Evolutionary conservation across 2,888 invertebrate species (phyloP).

Genomic region (Cetonia aurata): DNA sequence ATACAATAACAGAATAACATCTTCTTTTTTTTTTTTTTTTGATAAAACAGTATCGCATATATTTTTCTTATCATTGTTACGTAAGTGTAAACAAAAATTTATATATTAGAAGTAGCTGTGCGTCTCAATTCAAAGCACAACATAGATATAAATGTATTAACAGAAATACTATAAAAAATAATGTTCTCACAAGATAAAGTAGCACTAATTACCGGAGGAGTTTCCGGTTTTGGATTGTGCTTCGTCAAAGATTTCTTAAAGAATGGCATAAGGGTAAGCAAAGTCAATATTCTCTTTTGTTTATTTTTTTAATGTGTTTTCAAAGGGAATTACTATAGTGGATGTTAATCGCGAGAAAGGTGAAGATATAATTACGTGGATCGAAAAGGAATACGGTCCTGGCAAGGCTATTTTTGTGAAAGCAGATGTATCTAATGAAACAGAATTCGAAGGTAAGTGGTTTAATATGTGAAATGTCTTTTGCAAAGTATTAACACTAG

Average conservation of each 20-base stretch:
- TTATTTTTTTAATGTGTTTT: conserved; percentile 21
- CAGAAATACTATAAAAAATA: too few relatives aligned
- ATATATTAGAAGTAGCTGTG: too few relatives aligned
- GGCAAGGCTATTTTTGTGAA: conserved; percentile 59
- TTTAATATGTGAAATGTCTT: not conserved
- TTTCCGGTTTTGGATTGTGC: conserved; percentile 79
- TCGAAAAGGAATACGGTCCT: conserved; percentile 75
- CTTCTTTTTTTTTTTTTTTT: too few relatives aligned
- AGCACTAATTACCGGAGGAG: conserved; percentile 79
- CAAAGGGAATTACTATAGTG: conserved; percentile 74
- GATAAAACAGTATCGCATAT: too few relatives aligned
- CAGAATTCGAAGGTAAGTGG: conserved; percentile 29
- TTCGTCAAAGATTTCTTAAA: conserved; percentile 58
- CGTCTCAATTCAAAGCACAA: too few relatives aligned
- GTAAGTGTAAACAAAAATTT: too few relatives aligned
- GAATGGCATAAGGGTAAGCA: too few relatives aligned
- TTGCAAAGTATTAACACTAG: too few relatives aligned
- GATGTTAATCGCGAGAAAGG: conserved; percentile 77
- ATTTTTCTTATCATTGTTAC: too few relatives aligned
- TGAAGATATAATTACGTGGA: conserved; percentile 72
- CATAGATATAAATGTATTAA: too few relatives aligned
- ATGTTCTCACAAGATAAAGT: conserved; percentile 70
- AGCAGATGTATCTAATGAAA: conserved; percentile 1
- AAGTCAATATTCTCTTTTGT: too few relatives aligned
- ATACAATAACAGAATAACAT: too few relatives aligned